Evolutionary conservation across 37 sponge, comb jelly and placozoan species (phyloP), one percentile per base, ranked within the genome.

Genomic region (Crambe crambe): DNA sequence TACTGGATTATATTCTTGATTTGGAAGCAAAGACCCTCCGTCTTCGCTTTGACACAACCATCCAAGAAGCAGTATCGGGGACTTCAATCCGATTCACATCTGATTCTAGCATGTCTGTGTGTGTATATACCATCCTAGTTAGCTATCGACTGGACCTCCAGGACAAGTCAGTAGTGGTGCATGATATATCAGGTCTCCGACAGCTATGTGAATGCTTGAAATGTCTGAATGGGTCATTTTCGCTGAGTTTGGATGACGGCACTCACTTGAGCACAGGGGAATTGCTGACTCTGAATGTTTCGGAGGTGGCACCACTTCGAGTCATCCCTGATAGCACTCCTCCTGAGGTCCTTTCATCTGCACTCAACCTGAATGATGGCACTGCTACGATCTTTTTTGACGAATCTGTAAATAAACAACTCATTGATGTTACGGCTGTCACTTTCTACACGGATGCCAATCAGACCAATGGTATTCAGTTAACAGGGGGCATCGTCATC

Each of bases 381-480:
- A 54, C 32, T 26, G 42, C 89, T 38, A 21, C 47, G 17, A 60
- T 89, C 23, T 74, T 75, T 15, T 93, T 93, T 60, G 25, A 54
- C 61, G 90, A 93, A 75, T 72, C 79, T 1, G 79, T 93, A 2
- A 73, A 94, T 72, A 81, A 78, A 31, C 65, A 86, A 34, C 80
- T 82, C 29, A 64, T 90, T 54, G 68, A 81, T 80, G 35, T 72
- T 9, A 72, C 73, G 15, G 31, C 42, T 12, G 4, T 90, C 17
- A 77, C 86, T 9, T 65, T 86, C 31, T 74, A 3, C 25, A 54
- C 62, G 41, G 70, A 44, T 30, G n/a, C 74, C n/a, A 42, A 54
- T 31, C 29, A 29, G 29, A 41, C 17, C 57, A 12, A 58, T 18
- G 40, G 40, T 68, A 40, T 75, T 26, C 29, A 34, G 17, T 57